Evolutionary conservation across 2,888 invertebrate genomes (phyloP).

Genomic region (Drosophila vallismaia): DNA sequence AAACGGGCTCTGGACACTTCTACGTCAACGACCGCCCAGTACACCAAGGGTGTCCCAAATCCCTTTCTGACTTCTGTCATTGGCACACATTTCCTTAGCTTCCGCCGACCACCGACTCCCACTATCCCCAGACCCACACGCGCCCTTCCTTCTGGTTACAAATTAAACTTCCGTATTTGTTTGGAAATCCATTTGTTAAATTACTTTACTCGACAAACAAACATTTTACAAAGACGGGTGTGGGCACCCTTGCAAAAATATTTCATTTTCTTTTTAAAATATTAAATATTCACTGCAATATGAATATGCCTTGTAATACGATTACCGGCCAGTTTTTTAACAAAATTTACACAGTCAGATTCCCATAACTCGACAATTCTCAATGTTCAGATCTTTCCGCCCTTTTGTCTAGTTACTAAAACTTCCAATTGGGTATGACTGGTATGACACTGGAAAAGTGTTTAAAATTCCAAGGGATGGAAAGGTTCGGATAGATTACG

Average conservation of each 20-base stretch:
- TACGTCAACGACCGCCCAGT: slow-evolving; percentile 8
- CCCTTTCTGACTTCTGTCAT: slow-evolving; percentile 53
- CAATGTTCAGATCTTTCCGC: too few relatives aligned
- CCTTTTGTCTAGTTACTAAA: too few relatives aligned
- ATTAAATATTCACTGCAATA: slow-evolving; percentile 62
- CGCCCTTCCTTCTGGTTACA: slow-evolving; percentile 73
- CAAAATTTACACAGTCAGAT: too few relatives aligned
- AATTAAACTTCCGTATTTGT: slow-evolving; percentile 79
- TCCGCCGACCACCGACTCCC: slow-evolving; percentile 45
- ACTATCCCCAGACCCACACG: slow-evolving; percentile 15
- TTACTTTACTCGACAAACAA: slow-evolving; percentile 68
- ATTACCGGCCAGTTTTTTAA: too few relatives aligned
- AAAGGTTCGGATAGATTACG: too few relatives aligned
- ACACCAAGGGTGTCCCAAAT: not conserved
- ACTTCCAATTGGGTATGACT: too few relatives aligned
- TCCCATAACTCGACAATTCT: too few relatives aligned
- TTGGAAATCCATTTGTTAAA: slow-evolving; percentile 81
- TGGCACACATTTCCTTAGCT: slow-evolving; percentile 74
- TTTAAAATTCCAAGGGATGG: too few relatives aligned
- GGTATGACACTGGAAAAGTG: too few relatives aligned
- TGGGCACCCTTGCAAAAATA: not conserved
- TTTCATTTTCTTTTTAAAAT: slow-evolving; percentile 52
- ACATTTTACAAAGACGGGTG: not conserved
- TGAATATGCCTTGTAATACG: too few relatives aligned
- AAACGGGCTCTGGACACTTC: slow-evolving; percentile 62